Conservation (phyloP, 2,797 vertebrate species). For the Catostomus latipinnis region DNA sequence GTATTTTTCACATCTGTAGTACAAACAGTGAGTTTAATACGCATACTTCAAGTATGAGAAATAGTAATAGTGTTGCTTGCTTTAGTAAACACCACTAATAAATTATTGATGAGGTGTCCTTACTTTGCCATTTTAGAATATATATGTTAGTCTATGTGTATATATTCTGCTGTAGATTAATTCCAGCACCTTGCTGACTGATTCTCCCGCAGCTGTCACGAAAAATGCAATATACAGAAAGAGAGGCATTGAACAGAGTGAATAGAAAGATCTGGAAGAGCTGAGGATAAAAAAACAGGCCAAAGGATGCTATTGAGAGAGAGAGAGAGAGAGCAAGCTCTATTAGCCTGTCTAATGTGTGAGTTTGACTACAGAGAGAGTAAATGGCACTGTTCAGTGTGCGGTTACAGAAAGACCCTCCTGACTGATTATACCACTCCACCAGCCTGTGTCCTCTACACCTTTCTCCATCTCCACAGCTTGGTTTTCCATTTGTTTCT, state of each 20-base stretch:
- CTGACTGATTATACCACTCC: slow-evolving; percentile 45
- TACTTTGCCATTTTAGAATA: too few species aligned
- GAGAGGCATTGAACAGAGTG: slow-evolving; percentile 20
- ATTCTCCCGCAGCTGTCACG: slow-evolving; percentile 7
- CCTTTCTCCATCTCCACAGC: slow-evolving; percentile 5
- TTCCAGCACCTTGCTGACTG: slow-evolving; percentile 11
- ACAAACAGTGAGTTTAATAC: too few species aligned
- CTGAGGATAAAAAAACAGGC: slow-evolving; percentile 39
- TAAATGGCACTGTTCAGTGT: slow-evolving; percentile 49
- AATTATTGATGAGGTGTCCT: too few species aligned
- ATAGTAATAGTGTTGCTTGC: too few species aligned
- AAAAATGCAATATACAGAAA: slow-evolving; percentile 14
- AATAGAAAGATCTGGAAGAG: slow-evolving; percentile 43
- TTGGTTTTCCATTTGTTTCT: slow-evolving; percentile 22
- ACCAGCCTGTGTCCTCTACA: not conserved
- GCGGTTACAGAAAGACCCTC: slow-evolving; percentile 30
- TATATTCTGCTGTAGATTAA: not conserved
- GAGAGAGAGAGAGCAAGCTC: slow-evolving; percentile 15
- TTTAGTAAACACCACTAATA: too few species aligned
- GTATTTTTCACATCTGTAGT: too few species aligned
- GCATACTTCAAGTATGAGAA: too few species aligned
- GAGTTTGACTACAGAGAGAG: slow-evolving; percentile 34
- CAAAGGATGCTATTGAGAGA: slow-evolving; percentile 21
- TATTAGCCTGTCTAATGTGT: slow-evolving; percentile 35
- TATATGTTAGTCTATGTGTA: not conserved